These are phyloP conservation scores for Hycleus phaleratus DNA, from an alignment of 1,140 invertebrate species.

Conservation along the genomic window DNA sequence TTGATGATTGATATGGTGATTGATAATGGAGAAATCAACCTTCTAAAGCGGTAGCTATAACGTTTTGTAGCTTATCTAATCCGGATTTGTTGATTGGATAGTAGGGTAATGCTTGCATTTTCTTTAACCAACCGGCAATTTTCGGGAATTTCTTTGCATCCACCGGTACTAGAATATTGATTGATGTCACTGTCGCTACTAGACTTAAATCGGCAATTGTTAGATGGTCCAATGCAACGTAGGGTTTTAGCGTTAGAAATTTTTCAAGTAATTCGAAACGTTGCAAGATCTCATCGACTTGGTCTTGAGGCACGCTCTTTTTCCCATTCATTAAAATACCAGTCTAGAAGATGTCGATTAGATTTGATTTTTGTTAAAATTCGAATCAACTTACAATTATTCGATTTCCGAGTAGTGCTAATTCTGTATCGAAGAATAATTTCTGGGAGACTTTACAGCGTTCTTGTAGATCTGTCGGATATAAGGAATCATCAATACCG, in stretches of 20 bases:
- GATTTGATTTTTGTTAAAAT: not conserved
- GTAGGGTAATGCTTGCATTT: constrained; percentile 32
- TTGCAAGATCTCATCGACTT: constrained; percentile 5
- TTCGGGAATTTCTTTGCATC: constrained; percentile 21
- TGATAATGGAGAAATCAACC: not conserved
- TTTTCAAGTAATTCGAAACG: constrained; percentile 28
- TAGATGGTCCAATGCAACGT: constrained; percentile 37
- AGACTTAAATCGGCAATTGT: constrained; percentile 45
- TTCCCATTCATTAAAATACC: not conserved
- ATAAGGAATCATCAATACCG: constrained; percentile 44
- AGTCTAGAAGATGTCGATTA: not conserved
- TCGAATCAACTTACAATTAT: not conserved
- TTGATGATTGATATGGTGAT: no score
- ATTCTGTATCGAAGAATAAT: constrained; percentile 43
- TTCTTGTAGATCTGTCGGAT: constrained; percentile 49
- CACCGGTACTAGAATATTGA: constrained; percentile 27
- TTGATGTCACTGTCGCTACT: constrained; percentile 21
- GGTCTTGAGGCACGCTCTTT: constrained; percentile 6
- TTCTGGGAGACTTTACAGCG: constrained; percentile 47
- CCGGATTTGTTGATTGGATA: constrained; percentile 6
- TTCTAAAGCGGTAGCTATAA: not conserved
- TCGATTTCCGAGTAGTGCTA: not conserved
- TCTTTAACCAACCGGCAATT: constrained; percentile 35
- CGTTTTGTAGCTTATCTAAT: constrained; percentile 1
- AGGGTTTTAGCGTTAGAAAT: constrained; percentile 31